Base-by-base conservation (phyloP, 2,113 vertebrate species). In the Acanthisitta chloris region DNA sequence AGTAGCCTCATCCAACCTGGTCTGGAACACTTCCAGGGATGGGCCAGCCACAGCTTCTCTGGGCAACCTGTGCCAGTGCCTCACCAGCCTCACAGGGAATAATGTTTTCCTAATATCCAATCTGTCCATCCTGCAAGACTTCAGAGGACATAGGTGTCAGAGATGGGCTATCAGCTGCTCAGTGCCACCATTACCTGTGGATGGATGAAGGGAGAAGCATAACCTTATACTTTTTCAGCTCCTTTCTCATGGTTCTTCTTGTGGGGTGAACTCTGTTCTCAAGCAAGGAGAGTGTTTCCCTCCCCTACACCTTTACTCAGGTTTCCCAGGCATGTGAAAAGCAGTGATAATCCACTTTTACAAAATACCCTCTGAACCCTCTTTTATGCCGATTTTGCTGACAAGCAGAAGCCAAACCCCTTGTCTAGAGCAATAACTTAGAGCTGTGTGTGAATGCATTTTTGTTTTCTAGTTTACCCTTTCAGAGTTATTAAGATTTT, bases 171-270 rank as follows among this genome's bases (percentile, higher is more conserved):
- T 40, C 19, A 8, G 5, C 51, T 74, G 15, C 34, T 31, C 2
- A 0, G 31, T 58, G 43, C 34, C 52, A 29, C 12, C 1, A 1
- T 36, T 33, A 31, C 36, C 36, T 51, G 43, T 31, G 61, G 52
- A 23, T 9, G 31, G 21, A n/a, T n/a, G n/a, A n/a, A 33, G 14
- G 21, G 12, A 31, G 13, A 58, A 73, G 29, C 8, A 8, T 34
- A 59, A 26, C 21, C 62, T 33, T 26, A 17, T 33, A 31, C 14
- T 9, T 52, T 11, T 61, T 46, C n/a, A 57, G 18, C 70, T 65
- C 14, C 18, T 74, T 57, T 65, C 42, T 65, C 8, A 14, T 11
- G 6, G 8, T n/a, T 10, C 18, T 78, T 52, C 73, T 25, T 29
- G 12, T 54, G 21, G 29, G 48, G 62, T 8, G n/a, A 46, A 29